Evolutionary conservation across 1,140 invertebrate genomes (phyloP), one percentile per base, ranked within the genome.

Genomic region (Andricus grossulariae): DNA sequence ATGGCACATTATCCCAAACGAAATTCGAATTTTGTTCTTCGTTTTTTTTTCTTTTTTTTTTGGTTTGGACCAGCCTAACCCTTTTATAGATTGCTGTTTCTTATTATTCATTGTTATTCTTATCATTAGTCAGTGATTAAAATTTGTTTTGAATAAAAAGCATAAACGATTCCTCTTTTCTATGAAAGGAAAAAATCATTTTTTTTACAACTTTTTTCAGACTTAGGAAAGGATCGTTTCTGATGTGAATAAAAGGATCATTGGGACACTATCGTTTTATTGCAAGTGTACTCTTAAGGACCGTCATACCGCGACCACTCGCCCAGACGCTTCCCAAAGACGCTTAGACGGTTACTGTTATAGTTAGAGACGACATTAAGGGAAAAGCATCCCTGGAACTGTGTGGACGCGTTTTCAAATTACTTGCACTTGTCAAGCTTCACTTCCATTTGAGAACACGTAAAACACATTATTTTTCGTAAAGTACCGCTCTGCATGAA

Each of bases 211-310:
- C 6, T 45, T 11, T 45, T 45, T 13, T 13, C 10, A 12, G 8
- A 12, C 25, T 13, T 18, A 12, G 1, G 13, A 11, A 57, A 11
- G 12, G 2, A 25, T 1, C 19, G 25, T 66, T 66, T 32, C 39
- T 8, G 25, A 13, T 39, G 8, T 66, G 16, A 16, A 16, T 39
- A 5, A 8, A 66, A 39, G 16, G 1, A 16, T 66, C n/a, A 66
- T 13, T 66, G 13, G 15, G 21, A 45, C 60, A 66, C 25, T 66
- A 16, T 15, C 25, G 32, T 66, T 39, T 66, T 66, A 66, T 66
- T 66, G 60, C 13, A 32, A 66, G 39, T 45, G 39, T 66, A 66
- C 60, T 39, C 32, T 66, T 8, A 66, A 66, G 15, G 13, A n/a
- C 0, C 60, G 2, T 45, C 13, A 66, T 39, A 66, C 32, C 25